Percentiles rank a stretch among this genome's conserved stretches.
These are phyloP conservation scores for Trichonephila clavata DNA, from an alignment of 1,140 invertebrate genomes.

Conservation along the genomic window DNA sequence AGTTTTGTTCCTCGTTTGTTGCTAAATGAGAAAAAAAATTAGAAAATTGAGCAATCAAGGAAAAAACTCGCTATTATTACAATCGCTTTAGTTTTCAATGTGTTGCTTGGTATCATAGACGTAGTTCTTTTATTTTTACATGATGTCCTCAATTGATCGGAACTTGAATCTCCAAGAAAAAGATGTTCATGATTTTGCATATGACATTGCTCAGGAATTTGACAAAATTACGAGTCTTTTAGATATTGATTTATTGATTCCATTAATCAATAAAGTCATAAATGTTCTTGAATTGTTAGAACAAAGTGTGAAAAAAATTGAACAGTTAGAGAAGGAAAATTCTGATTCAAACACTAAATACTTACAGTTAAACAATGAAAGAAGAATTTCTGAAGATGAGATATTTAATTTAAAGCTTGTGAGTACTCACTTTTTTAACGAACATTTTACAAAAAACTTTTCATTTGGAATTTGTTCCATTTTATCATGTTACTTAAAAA, in stretches of 20 bases:
- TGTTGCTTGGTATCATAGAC: no score
- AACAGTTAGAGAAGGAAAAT: conserved; percentile 59
- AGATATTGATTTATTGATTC: conserved; percentile 1
- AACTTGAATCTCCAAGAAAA: conserved; percentile 13
- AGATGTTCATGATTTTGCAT: conserved; percentile 66
- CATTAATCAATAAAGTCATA: conserved; percentile 61
- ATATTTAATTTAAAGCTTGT: conserved; percentile 44
- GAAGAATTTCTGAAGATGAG: neutral
- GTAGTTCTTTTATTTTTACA: neutral
- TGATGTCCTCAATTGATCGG: neutral
- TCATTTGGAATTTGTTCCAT: no score
- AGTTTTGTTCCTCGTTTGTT: neutral
- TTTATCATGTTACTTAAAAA: no score
- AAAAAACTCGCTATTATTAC: no score
- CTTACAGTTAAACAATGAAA: conserved; percentile 19
- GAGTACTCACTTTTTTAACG: neutral
- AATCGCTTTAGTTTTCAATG: no score
- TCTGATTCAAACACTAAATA: conserved; percentile 50
- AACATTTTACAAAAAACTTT: no score
- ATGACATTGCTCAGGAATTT: conserved; percentile 61
- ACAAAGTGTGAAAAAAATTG: conserved; percentile 41
- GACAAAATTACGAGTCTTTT: conserved; percentile 52
- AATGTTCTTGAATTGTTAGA: conserved; percentile 62
- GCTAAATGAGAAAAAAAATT: neutral
- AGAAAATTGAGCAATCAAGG: neutral